Evolutionary conservation across 1,140 invertebrate species (phyloP).

Genomic region (Delia radicum): DNA sequence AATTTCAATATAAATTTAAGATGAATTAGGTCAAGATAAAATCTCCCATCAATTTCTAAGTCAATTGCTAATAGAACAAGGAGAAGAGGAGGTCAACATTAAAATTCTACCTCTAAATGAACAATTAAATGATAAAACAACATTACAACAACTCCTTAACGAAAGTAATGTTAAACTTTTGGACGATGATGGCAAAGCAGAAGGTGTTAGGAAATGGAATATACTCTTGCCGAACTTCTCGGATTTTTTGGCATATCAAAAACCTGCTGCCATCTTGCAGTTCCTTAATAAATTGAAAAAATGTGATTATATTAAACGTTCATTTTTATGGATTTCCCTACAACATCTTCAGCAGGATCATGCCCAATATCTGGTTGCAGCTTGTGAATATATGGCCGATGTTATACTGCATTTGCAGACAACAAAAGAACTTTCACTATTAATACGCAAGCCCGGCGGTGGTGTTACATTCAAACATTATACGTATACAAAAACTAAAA

Average conservation of each 20-base stretch:
- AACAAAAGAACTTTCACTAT: constrained; percentile 34
- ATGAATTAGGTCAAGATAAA: constrained; percentile 49
- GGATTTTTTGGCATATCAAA: constrained; percentile 44
- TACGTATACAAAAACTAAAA: constrained; percentile 39
- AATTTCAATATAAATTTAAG: constrained; percentile 28
- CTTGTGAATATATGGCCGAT: constrained; percentile 48
- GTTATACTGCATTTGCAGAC: constrained; percentile 41
- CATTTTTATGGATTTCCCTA: constrained; percentile 46
- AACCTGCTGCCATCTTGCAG: constrained; percentile 39
- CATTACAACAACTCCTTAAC: constrained; percentile 33
- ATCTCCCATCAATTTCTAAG: constrained; percentile 45
- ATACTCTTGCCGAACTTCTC: constrained; percentile 45
- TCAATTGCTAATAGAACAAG: constrained; percentile 44
- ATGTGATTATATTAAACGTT: constrained; percentile 40
- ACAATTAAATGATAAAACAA: constrained; percentile 36
- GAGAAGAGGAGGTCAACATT: constrained; percentile 31
- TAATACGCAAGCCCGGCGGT: constrained; percentile 41
- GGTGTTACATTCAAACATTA: constrained; percentile 41
- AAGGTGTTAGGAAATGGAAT: constrained; percentile 38
- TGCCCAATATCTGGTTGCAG: constrained; percentile 39
- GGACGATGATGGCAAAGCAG: no score
- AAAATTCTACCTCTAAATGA: constrained; percentile 38
- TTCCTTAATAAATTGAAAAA: constrained; percentile 40
- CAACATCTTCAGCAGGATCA: constrained; percentile 36
- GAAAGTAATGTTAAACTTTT: constrained; percentile 29